phyloP scores from a whole-genome alignment of 2,113 vertebrate species.

The Echinops telfairi region DNA sequence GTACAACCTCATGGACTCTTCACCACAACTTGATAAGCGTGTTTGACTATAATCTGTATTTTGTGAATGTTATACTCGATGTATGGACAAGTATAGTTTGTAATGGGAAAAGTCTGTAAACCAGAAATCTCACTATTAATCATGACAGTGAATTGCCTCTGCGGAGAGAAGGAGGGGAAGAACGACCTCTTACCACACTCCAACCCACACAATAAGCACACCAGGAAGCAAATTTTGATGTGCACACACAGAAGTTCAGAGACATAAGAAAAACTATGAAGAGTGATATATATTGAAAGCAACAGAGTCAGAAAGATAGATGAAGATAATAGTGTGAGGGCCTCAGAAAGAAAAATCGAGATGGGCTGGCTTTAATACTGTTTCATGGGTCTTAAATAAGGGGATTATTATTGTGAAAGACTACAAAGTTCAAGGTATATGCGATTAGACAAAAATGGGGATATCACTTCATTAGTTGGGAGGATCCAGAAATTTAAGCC shows the following conservation, averaged over 20 bases:
- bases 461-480: not conserved
- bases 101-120: not conserved
- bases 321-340: constrained; percentile 15
- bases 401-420: constrained; percentile 1
- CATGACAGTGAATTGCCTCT: not conserved
- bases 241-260: not conserved
- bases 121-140: not conserved
- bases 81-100: not conserved
- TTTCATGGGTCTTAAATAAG: not conserved
- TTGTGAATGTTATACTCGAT: not conserved
- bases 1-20: not conserved
- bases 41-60: not conserved
- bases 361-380: not conserved
- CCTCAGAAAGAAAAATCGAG: not conserved
- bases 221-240: too few species aligned
- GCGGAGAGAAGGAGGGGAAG: too few species aligned
- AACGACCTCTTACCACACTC: too few species aligned
- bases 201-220: not conserved
- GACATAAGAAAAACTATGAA: not conserved
- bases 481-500: not conserved
- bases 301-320: not conserved
- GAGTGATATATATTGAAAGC: not conserved
- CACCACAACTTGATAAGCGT: not conserved
- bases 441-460: not conserved
- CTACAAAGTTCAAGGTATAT: not conserved